Conservation (phyloP, 2,888 invertebrate species). For the Drosophila pseudotalamancana region DNA sequence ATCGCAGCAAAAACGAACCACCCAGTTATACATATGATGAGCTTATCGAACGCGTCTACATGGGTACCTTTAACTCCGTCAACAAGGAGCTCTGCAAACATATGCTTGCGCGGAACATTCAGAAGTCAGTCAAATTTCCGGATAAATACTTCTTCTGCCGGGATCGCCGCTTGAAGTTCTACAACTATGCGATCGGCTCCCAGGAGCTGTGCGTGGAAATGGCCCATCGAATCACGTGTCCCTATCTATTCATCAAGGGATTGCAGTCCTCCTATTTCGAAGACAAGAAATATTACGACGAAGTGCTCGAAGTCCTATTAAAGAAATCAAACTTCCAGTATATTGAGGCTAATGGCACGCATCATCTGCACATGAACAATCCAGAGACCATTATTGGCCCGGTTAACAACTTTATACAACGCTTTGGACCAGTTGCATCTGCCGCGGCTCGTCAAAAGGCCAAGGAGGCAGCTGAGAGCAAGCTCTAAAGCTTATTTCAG, state of each 20-base stretch:
- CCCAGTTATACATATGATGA: slow-evolving; percentile 88
- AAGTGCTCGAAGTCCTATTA: slow-evolving; percentile 86
- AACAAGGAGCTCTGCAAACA: slow-evolving; percentile 86
- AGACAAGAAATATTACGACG: slow-evolving; percentile 86
- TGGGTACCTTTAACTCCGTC: slow-evolving; percentile 87
- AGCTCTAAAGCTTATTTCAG: slow-evolving; percentile 48
- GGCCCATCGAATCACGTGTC: slow-evolving; percentile 87
- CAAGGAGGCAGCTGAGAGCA: slow-evolving; percentile 85
- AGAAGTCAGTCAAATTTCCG: slow-evolving; percentile 86
- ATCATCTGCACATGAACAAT: slow-evolving; percentile 90
- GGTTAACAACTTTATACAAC: slow-evolving; percentile 86
- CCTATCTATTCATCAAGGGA: slow-evolving; percentile 88
- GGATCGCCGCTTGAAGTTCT: slow-evolving; percentile 87
- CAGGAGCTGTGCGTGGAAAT: slow-evolving; percentile 86
- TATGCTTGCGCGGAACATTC: slow-evolving; percentile 86
- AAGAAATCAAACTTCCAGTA: slow-evolving; percentile 86
- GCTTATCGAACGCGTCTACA: slow-evolving; percentile 86
- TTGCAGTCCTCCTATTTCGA: slow-evolving; percentile 86
- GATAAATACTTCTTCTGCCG: slow-evolving; percentile 88
- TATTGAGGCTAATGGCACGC: slow-evolving; percentile 87
- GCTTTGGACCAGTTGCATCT: slow-evolving; percentile 87
- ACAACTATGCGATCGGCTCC: slow-evolving; percentile 82
- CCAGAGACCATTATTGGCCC: slow-evolving; percentile 86
- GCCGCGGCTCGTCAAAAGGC: slow-evolving; percentile 85
- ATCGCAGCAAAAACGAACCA: slow-evolving; percentile 85